These are phyloP conservation scores for Pelagia noctiluca DNA, from an alignment of 30 jellyfish, hydroid and myxozoan genomes.

Conservation along the genomic window DNA sequence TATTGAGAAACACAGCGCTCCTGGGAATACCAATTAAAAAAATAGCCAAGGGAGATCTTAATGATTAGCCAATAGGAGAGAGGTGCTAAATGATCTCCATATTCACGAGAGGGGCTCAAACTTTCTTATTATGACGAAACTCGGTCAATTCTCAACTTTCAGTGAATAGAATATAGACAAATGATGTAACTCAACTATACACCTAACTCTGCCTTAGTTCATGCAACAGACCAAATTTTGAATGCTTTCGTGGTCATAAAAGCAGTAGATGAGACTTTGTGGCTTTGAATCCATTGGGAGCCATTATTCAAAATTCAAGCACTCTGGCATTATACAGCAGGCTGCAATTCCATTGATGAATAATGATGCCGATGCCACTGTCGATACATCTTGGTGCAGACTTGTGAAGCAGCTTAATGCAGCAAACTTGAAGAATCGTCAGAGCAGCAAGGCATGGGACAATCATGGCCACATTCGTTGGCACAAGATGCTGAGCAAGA, in stretches of 20 bases:
- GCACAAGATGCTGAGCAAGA: slow-evolving; percentile 58
- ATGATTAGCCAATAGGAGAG: too few species aligned
- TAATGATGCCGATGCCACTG: neutral
- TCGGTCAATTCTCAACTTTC: too few species aligned
- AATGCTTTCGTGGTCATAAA: neutral
- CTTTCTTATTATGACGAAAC: too few species aligned
- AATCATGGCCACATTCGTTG: slow-evolving; percentile 49
- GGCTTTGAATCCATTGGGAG: neutral
- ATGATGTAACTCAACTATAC: too few species aligned
- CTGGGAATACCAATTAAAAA: too few species aligned
- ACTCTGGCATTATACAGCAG: neutral
- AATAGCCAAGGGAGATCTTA: too few species aligned
- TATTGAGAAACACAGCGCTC: too few species aligned
- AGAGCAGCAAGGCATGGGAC: slow-evolving; percentile 73
- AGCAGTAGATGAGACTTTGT: neutral
- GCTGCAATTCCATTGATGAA: neutral
- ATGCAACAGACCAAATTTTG: neutral
- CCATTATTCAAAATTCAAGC: neutral
- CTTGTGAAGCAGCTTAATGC: slow-evolving; percentile 12
- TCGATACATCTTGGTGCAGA: neutral
- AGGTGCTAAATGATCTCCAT: too few species aligned
- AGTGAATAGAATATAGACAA: too few species aligned
- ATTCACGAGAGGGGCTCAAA: too few species aligned
- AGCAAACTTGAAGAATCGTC: slow-evolving; percentile 65
- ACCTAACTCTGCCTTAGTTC: too few species aligned